Evolutionary conservation across 2,888 invertebrate genomes (phyloP), one percentile per base, ranked within the genome.

Genomic region (Tachina grossa): DNA sequence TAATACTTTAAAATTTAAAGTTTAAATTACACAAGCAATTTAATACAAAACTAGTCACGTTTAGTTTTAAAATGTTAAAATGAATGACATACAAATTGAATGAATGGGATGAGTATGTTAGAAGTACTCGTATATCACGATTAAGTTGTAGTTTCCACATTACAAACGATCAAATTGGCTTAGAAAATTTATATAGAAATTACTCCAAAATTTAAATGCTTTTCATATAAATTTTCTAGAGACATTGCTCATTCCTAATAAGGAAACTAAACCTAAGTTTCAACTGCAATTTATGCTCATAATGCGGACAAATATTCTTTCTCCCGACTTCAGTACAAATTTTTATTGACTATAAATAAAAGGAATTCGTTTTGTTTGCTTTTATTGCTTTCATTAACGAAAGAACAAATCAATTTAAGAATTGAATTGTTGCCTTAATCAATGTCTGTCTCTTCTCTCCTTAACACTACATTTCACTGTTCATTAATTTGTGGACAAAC

Each of bases 331-430:
- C n/a, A 9, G 19, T n/a, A 59, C 19, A 45, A 53, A 75, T 63
- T 55, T 49, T 47, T 55, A 22, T 31, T 31, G 31, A 49, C 11
- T 39, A 47, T 4, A 57, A 57, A 57, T 49, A n/a, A 39, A 75
- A 9, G 5, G 16, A 13, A 31, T 13, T 2, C 6, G 45, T 61
- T 47, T 39, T 39, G 10, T 11, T 22, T 63, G 16, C 41, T 78
- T 43, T 57, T 61, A 41, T 76, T 57, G 41, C 22, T 69, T 78
- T 59, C 49, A 55, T 71, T 74, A 79, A 59, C 14, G 10, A 22
- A 31, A 65, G 45, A 84, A 59, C 49, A 80, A 84, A 84, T 80
- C 71, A 80, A 80, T 80, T 78, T 61, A 49, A 39, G 39, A 74
- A 53, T 61, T 72, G 16, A 79, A 79, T 61, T 55, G 59, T 66